A percentile compares a stretch with the other conserved stretches of the same genome.
These are phyloP conservation scores for Octomys mimax DNA, from an alignment of 2,797 vertebrate genomes.

Conservation along the genomic window DNA sequence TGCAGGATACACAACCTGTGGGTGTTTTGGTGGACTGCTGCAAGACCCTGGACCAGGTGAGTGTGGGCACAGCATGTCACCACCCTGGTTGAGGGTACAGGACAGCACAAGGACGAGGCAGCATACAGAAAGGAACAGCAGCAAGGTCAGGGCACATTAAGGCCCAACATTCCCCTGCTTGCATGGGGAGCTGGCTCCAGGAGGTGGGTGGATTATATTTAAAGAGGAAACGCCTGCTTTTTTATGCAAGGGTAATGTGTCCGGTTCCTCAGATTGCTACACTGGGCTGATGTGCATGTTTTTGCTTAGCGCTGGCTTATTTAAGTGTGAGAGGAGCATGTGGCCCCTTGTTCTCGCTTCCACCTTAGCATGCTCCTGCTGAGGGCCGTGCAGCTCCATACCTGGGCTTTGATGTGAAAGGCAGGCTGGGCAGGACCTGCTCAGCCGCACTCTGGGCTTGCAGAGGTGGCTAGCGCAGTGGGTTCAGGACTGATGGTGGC, in stretches of 20 bases:
- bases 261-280: neutral
- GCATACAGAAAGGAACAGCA: accelerated
- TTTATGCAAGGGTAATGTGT: neutral
- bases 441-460: neutral
- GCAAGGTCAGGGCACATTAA: neutral
- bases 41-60: slow-evolving; percentile 97
- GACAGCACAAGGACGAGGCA: neutral
- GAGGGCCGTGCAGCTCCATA: neutral
- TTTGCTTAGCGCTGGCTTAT: neutral
- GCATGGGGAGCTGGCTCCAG: neutral
- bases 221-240: neutral
- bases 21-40: slow-evolving; percentile 96
- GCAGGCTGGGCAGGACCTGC: neutral
- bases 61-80: neutral
- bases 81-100: accelerated
- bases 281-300: neutral
- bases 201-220: neutral
- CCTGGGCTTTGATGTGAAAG: neutral
- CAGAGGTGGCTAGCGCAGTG: neutral
- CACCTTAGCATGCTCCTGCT: neutral
- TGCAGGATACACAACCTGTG: slow-evolving; percentile 98
- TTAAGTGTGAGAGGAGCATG: neutral
- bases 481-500: neutral
- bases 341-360: neutral
- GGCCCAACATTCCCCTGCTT: neutral